phyloP scores from a whole-genome alignment of 2,113 vertebrate species.

The Oreochromis spilurus region DNA sequence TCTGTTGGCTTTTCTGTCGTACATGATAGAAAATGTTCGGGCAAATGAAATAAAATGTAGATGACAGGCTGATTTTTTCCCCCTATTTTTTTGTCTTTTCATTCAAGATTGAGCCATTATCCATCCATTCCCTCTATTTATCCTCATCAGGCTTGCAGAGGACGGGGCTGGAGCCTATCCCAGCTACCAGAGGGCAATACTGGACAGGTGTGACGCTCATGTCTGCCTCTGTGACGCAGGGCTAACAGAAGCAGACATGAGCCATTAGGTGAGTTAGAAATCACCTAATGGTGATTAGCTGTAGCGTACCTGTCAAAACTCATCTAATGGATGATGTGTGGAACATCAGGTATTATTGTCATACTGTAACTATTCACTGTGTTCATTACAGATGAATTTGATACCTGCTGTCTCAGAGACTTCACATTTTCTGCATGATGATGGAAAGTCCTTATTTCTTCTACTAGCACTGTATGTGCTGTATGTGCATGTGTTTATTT shows the following conservation, averaged over 20 bases:
- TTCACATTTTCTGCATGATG: background rate
- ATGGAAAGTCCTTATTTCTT: background rate
- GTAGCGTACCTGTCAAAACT: background rate
- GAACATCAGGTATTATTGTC: background rate
- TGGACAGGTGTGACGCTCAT: background rate
- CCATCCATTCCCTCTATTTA: background rate
- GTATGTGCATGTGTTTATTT: background rate
- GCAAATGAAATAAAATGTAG: background rate
- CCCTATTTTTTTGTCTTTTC: background rate
- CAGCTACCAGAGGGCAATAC: background rate
- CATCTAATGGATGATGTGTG: background rate
- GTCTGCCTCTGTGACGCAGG: background rate
- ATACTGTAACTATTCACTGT: background rate
- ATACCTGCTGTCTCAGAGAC: background rate
- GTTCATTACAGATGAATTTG: background rate
- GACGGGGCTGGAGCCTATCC: background rate
- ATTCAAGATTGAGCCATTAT: background rate
- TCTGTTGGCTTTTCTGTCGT: background rate
- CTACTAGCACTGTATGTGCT: background rate
- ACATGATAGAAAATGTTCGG: background rate
- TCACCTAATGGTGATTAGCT: background rate
- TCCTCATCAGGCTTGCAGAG: background rate
- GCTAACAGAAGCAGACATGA: background rate
- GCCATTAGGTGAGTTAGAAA: background rate
- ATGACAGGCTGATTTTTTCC: rapidly evolving